Base-by-base conservation (phyloP, 2,797 vertebrate species). In the Danio albolineatus region DNA sequence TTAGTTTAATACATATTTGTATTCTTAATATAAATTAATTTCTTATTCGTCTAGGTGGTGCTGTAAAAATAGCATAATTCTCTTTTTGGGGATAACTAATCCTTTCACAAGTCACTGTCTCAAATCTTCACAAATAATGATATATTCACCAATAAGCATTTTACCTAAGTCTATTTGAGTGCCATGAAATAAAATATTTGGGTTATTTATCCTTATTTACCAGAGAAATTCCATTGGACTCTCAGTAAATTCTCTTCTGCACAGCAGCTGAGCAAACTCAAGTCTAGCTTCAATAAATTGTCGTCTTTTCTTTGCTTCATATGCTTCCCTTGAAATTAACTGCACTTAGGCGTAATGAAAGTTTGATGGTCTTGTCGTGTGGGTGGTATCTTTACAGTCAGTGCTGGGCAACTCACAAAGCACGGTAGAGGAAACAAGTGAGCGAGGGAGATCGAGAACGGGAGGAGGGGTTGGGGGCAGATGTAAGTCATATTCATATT, bases 401-500 rank as follows among this genome's bases (percentile, higher is more conserved):
- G 39, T 57, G 54, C 54, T 1, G 9, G 39, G 41, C 19, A 28
- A 73, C 54, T 59, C 19, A n/a, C 19, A 57, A 73, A 72, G 69
- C 69, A 57, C 3, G 17, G 51, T 56, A 17, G 73, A 61, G n/a
- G 43, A 46, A 71, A 46, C 21, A 53, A 70, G 81, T 14, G 62
- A 78, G 76, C 78, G 79, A 64, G 81, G 72, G 53, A 79, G 73
- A 79, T 79, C 67, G 65, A 49, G 62, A 81, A 76, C 83, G 87
- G 86, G 90, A 89, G 88, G 77, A 83, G 88, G 82, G 89, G 86
- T 88, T 87, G 84, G 88, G 85, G 80, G 82, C 76, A 85, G 87
- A 86, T 83, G 87, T 91, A 92, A 93, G 91, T 94, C 92, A 93
- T 88, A 89, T 90, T 88, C 76, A 82, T 88, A 93, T 90, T 90